Evolutionary conservation across 92 coral and sea anemone species (phyloP).

Genomic region (Siderastrea siderea): DNA sequence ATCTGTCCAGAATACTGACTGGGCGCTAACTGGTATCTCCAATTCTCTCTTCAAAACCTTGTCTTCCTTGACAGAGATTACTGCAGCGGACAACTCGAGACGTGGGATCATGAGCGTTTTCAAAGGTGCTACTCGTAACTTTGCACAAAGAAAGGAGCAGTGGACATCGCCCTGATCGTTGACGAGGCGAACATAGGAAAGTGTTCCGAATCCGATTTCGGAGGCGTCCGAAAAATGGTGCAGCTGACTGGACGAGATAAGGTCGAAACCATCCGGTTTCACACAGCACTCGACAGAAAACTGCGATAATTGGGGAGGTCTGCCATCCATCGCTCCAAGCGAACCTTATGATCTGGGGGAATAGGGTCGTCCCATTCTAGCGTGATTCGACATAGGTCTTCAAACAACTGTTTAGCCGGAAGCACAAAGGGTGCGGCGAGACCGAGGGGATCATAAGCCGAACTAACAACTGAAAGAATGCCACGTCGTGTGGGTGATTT

Average conservation of each 20-base stretch:
- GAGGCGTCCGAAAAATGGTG: constrained; percentile 44
- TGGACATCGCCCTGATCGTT: neutral
- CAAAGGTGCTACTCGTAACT: constrained; percentile 38
- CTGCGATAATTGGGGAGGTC: constrained; percentile 10
- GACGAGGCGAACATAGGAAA: constrained; percentile 16
- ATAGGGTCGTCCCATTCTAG: constrained; percentile 32
- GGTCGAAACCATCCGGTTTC: neutral
- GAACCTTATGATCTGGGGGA: neutral
- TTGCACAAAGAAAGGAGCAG: constrained; percentile 24
- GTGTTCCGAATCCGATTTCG: constrained; percentile 3
- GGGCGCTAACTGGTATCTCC: neutral
- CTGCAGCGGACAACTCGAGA: constrained; percentile 12
- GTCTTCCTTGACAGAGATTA: constrained; percentile 13
- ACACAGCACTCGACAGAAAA: constrained; percentile 4
- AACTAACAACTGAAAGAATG: neutral
- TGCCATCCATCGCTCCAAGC: constrained; percentile 21
- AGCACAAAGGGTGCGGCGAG: constrained; percentile 14
- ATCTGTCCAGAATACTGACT: no score
- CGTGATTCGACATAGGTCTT: constrained; percentile 8
- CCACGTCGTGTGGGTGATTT: constrained; percentile 7
- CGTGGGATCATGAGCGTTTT: constrained; percentile 22
- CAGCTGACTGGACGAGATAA: no score
- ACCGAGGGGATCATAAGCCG: constrained; percentile 1
- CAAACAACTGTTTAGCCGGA: constrained; percentile 19
- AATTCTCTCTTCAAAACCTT: neutral